A percentile compares a stretch with the other conserved stretches of the same genome.
Conservation (phyloP, 2,797 vertebrate genomes). For the Sternarchorhynchus goeldii region DNA sequence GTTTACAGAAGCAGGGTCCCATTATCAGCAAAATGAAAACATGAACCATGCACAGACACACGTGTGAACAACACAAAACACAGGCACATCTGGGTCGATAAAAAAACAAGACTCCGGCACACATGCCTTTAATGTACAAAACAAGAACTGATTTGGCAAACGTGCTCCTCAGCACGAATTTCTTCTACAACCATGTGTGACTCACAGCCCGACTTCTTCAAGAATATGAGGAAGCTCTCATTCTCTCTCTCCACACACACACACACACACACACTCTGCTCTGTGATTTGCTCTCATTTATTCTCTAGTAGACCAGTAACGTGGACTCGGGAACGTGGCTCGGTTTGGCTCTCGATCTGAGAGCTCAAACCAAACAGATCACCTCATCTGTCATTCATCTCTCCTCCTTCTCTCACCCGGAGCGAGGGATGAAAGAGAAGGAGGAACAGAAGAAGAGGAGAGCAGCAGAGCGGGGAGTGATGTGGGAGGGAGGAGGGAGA, state of each 20-base stretch:
- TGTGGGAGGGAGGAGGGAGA: constrained; percentile 22
- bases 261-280: background rate
- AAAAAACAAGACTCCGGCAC: background rate
- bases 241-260: background rate
- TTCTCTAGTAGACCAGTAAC: constrained; percentile 11
- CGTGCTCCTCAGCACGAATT: background rate
- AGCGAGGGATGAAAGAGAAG: constrained; percentile 4
- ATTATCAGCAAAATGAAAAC: constrained; percentile 39
- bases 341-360: background rate
- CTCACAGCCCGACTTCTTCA: too few species aligned
- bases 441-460: background rate
- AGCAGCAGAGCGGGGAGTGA: background rate
- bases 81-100: background rate
- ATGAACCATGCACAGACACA: background rate
- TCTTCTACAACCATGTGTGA: background rate
- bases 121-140: background rate
- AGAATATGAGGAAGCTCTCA: background rate
- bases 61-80: background rate
- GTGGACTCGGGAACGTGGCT: background rate
- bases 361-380: background rate
- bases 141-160: background rate
- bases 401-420: constrained; percentile 6
- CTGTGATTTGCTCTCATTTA: background rate
- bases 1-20: background rate
- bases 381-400: constrained; percentile 18